Conservation (phyloP, 2,888 invertebrate genomes). For the Empis stercorea region DNA sequence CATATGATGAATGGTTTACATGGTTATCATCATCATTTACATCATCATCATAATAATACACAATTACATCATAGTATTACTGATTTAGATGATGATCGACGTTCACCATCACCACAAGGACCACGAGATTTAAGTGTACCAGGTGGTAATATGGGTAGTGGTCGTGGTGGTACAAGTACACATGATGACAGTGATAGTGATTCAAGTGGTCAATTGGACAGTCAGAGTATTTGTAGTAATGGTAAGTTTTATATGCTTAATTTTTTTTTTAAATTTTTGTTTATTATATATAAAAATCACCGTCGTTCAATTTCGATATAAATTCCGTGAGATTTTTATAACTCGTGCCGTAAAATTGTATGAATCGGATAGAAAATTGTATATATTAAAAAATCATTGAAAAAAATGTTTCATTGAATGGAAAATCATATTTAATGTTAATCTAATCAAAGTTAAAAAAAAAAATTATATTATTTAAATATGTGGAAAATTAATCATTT, state of each 20-base stretch:
- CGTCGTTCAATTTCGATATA: too few relatives aligned
- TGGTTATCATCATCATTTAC: constrained; percentile 10
- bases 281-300: too few relatives aligned
- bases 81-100: constrained; percentile 24
- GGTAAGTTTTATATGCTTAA: constrained; percentile 14
- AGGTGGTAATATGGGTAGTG: constrained; percentile 10
- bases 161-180: constrained; percentile 32
- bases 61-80: constrained; percentile 16
- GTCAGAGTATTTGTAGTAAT: constrained; percentile 22
- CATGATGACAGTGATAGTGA: constrained; percentile 37
- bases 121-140: constrained; percentile 22
- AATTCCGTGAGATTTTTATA: too few relatives aligned
- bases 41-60: constrained; percentile 7
- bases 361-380: too few relatives aligned
- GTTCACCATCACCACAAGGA: constrained; percentile 33
- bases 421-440: too few relatives aligned
- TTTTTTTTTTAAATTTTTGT: not conserved
- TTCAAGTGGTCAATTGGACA: constrained; percentile 30
- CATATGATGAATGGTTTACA: constrained; percentile 5
- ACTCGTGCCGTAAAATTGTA: too few relatives aligned
- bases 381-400: too few relatives aligned
- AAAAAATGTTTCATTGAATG: too few relatives aligned
- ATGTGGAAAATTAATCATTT: too few relatives aligned
- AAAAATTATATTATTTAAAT: too few relatives aligned
- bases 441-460: too few relatives aligned